phyloP scores from a whole-genome alignment of 2,113 vertebrate genomes.

The Chitala chitala region DNA sequence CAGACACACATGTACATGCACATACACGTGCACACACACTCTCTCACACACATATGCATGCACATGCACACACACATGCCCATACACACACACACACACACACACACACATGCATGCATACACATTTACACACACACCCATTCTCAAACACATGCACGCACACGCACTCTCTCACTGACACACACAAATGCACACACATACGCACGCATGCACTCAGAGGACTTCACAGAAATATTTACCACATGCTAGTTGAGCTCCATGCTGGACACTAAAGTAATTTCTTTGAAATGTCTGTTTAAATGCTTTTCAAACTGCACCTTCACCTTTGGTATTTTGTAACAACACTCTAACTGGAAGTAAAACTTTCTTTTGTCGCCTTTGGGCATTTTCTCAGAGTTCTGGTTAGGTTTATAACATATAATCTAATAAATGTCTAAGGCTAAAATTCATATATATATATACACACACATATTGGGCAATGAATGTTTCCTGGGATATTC shows the following conservation, averaged over 20 bases:
- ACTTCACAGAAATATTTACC: background rate
- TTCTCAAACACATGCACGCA: too few species aligned
- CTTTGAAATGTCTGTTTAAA: conserved; percentile 6
- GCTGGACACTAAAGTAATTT: background rate
- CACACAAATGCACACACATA: too few species aligned
- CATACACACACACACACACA: too few species aligned
- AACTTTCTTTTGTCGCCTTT: background rate
- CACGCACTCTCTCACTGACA: too few species aligned
- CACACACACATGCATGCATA: too few species aligned
- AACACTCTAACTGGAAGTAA: background rate
- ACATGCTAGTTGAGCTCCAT: background rate
- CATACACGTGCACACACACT: too few species aligned
- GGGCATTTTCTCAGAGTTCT: conserved; percentile 4
- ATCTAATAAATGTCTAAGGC: conserved; percentile 11
- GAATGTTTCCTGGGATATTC: background rate
- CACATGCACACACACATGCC: too few species aligned
- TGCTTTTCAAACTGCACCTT: background rate
- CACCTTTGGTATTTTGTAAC: background rate
- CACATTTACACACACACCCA: too few species aligned
- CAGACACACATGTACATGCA: too few species aligned
- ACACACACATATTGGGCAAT: background rate
- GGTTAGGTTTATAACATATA: conserved; percentile 5
- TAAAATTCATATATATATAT: conserved; percentile 1
- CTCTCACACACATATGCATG: too few species aligned
- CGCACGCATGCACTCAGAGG: too few species aligned